These are phyloP conservation scores for Anniella stebbinsi DNA, from an alignment of 2,797 vertebrate species.

Conservation along the genomic window DNA sequence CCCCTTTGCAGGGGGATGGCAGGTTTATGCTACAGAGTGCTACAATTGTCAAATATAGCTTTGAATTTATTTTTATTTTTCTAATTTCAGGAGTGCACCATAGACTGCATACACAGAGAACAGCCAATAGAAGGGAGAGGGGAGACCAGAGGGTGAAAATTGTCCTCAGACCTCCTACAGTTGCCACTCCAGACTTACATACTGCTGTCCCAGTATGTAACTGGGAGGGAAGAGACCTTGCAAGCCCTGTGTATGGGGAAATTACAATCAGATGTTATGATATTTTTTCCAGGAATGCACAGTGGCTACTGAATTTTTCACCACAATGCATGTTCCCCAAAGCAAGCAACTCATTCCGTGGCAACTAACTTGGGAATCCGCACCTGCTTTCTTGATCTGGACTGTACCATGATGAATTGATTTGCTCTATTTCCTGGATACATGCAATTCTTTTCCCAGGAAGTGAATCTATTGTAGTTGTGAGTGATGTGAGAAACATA, in stretches of 20 bases:
- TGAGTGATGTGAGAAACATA: not conserved
- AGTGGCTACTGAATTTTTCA: not conserved
- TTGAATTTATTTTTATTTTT: too few species aligned
- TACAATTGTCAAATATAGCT: too few species aligned
- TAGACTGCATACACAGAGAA: too few species aligned
- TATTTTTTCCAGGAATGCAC: not conserved
- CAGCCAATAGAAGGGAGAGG: too few species aligned
- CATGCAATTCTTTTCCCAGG: not conserved
- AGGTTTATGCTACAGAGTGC: too few species aligned
- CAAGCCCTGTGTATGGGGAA: not conserved
- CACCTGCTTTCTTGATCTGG: too few species aligned
- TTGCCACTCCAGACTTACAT: too few species aligned
- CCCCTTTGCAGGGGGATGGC: too few species aligned
- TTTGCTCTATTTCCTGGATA: not conserved
- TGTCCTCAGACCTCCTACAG: too few species aligned
- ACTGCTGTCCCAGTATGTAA: not conserved
- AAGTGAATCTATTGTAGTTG: not conserved
- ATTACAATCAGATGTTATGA: not conserved
- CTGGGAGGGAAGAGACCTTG: not conserved
- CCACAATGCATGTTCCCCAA: not conserved
- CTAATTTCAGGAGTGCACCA: too few species aligned
- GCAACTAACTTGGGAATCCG: too few species aligned
- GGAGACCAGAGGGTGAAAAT: too few species aligned
- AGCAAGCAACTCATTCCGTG: not conserved
- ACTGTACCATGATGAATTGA: not conserved